Conservation (phyloP, 1,140 invertebrate genomes). For the Ceratoteleas bidentatus region DNA sequence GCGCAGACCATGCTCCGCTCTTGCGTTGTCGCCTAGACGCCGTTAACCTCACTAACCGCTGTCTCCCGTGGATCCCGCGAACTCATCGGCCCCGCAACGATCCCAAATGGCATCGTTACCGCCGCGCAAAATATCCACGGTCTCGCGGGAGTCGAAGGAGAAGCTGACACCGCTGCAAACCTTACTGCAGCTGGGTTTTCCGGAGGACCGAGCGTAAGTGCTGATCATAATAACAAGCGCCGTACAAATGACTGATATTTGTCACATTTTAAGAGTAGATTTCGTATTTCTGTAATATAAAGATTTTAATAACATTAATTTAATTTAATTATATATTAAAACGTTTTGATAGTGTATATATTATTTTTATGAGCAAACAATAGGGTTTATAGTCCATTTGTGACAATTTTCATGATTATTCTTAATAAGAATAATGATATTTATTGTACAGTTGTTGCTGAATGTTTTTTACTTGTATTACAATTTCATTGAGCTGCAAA, state of each 20-base stretch:
- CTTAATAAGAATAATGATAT: no score
- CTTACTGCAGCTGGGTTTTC: conserved; percentile 92
- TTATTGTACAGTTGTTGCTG: no score
- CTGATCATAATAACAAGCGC: conserved; percentile 15
- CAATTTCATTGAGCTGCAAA: no score
- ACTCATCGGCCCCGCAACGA: not conserved
- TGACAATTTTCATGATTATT: no score
- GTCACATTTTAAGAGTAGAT: not conserved
- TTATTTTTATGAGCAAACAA: no score
- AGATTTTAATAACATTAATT: no score
- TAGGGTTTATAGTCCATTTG: no score
- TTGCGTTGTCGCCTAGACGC: conserved; percentile 17
- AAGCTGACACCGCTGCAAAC: conserved; percentile 89
- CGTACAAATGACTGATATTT: not conserved
- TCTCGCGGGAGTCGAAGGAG: conserved; percentile 87
- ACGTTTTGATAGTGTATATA: no score
- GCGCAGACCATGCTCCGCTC: conserved; percentile 30
- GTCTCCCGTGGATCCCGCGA: not conserved
- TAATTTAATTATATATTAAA: no score
- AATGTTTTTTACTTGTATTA: no score
- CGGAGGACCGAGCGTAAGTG: conserved; percentile 91
- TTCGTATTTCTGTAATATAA: no score
- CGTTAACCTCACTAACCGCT: conserved; percentile 29
- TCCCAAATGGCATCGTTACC: conserved; percentile 85
- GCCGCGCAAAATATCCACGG: conserved; percentile 85